A percentile compares a stretch with the other conserved stretches of the same genome.
Conservation (phyloP, 2,888 invertebrate species). For the Loripinus fragilis region DNA sequence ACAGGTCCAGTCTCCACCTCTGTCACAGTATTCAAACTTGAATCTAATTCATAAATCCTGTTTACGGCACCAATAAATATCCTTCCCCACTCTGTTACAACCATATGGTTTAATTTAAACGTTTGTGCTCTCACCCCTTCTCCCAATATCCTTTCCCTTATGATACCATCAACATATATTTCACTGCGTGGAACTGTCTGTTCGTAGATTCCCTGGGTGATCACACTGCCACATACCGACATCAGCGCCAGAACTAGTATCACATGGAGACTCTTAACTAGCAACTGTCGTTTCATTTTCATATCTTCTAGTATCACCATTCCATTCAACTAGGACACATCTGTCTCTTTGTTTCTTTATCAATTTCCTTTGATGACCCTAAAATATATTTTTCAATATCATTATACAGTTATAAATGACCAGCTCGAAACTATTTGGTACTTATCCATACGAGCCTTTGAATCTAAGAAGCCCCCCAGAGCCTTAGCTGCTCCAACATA, state of each 20-base stretch:
- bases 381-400: too few species aligned
- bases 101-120: conserved; percentile 55
- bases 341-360: background rate
- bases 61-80: conserved; percentile 95
- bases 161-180: conserved; percentile 32
- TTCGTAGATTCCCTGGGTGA: conserved; percentile 41
- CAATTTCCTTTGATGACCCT: background rate
- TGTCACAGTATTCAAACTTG: conserved; percentile 92
- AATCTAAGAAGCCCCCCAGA: too few species aligned
- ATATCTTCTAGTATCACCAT: background rate
- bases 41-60: conserved; percentile 94
- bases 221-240: conserved; percentile 46
- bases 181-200: conserved; percentile 8
- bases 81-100: conserved; percentile 56
- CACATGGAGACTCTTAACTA: conserved; percentile 31
- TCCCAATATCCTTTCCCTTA: conserved; percentile 43
- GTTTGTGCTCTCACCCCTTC: conserved; percentile 42
- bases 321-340: too few species aligned
- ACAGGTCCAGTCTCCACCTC: conserved; percentile 85
- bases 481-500: too few species aligned
- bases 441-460: too few species aligned
- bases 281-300: conserved; percentile 7
- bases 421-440: too few species aligned
- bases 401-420: too few species aligned
- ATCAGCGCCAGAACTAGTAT: conserved; percentile 38